Base-by-base conservation (phyloP, 2,113 vertebrate species). In the Vireo altiloquus region DNA sequence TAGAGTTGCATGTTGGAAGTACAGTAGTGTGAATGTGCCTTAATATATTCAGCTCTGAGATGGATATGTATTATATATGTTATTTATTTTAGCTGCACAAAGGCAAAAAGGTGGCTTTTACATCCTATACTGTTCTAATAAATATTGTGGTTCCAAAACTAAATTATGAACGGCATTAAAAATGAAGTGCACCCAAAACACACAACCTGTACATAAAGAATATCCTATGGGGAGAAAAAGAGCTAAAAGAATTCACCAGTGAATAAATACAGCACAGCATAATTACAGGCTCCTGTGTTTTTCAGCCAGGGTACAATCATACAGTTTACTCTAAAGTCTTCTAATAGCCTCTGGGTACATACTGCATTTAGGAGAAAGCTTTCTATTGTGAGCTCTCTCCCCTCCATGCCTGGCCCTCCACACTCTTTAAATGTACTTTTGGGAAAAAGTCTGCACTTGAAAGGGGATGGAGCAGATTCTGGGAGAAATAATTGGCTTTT, bases 51-150 rank as follows among this genome's bases (percentile, higher is more conserved):
- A 68, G 82, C 76, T 63, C 68, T 21, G 68, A 86, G 85, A 82
- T 59, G 87, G 87, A 78, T 88, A 86, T 91, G 78, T 85, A 94
- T 95, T 95, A 92, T 96, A 93, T 94, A 96, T 88, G 79, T 92
- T 96, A 96, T 97, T 97, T 96, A 97, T 96, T 94, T 88, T 91
- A 96, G 93, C 90, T 93, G 72, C 93, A 96, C 91, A 97, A 94
- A 96, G 92, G 93, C 95, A 96, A 97, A 97, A 96, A 92, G 77
- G 87, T 93, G 91, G 80, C 92, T 96, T 96, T 96, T 96, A 83
- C 60, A 78, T 71, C 56, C 79, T 78, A 25, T 63, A 56, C 44
- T 94, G 63, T 94, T 94, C 87, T 97, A 93, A 95, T 97, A 97
- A 97, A 96, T 95, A 95, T 37, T 6, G 1, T 39, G 87, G 74